These are phyloP conservation scores for Nasua narica DNA, from an alignment of 2,797 vertebrate genomes.

Conservation along the genomic window DNA sequence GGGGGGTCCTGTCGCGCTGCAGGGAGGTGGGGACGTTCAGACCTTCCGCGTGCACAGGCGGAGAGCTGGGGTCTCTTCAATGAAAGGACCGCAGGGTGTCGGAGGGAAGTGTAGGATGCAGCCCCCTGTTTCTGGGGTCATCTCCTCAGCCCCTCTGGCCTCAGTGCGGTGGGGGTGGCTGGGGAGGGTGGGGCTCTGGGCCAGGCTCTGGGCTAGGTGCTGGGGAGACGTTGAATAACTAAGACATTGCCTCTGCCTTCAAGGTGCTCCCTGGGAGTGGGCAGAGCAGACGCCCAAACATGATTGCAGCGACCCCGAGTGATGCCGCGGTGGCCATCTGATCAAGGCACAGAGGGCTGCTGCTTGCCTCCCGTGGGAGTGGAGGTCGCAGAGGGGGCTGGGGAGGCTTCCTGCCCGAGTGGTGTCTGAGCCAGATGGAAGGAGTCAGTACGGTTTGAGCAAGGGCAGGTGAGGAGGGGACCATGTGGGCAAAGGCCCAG, in stretches of 20 bases:
- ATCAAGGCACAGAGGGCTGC: accelerated
- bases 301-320: background rate
- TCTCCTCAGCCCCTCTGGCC: background rate
- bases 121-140: background rate
- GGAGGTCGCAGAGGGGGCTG: too few relatives aligned
- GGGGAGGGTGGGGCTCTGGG: background rate
- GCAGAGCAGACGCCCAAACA: background rate
- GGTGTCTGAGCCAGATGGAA: background rate
- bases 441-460: background rate
- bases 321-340: background rate
- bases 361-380: background rate
- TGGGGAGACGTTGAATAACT: background rate
- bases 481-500: accelerated
- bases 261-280: background rate
- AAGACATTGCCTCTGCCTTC: background rate
- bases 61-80: background rate
- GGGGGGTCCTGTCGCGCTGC: background rate
- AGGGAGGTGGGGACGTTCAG: background rate
- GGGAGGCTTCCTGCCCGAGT: background rate
- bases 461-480: background rate
- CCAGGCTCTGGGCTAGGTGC: background rate
- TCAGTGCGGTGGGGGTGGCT: accelerated
- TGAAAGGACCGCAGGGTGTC: background rate
- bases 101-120: background rate
- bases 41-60: background rate